Base-by-base conservation (phyloP, 2,888 invertebrate genomes). In the Ptychoptera contaminata region DNA sequence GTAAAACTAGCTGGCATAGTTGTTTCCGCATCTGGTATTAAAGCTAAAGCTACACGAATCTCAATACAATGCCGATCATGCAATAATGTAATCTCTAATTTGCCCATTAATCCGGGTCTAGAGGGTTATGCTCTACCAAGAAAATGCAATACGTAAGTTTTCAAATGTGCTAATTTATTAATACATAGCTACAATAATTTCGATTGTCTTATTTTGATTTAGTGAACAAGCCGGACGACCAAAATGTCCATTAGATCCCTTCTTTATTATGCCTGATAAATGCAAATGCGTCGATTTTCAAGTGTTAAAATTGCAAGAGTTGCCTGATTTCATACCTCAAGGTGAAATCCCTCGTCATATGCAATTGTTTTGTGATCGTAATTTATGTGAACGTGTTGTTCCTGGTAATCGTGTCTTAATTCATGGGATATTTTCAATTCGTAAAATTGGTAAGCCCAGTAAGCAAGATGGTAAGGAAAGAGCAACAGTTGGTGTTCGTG, bases 271-370 rank as follows among this genome's bases (percentile, higher is more conserved):
- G 65, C 96, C 97, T 12, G 97, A 98, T 62, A 94, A 93, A 66
- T 97, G 97, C 65, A 76, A 79, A 53, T 98, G 97, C 64, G 88
- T 97, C 16, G 97, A 99, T 67, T 99, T 91, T 61, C 98, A 99
- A 77, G 82, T 87, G 1, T 64, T 98, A n/a, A 99, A 96, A 64
- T 67, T 97, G 10, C 97, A 98, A 73, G 98, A 98, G 67, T 69
- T 90, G 15, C 93, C 94, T 0, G 97, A 98, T 62, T 79, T 77
- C 50, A 82, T 91, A 7, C 66, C 66, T 0, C 93, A 96, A 58
- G 97, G 98, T 39, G 98, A 99, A 70, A 87, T 98, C 74, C 97
- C 98, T 0, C 76, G 98, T 1, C 97, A 98, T 63, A 69, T 98
- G 55, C 86, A 90, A 52, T 71, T 99, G 7, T 99, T 90, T 63